Evolutionary conservation across 2,888 invertebrate species (phyloP).

Genomic region (Zhuqinia jingwanae): DNA sequence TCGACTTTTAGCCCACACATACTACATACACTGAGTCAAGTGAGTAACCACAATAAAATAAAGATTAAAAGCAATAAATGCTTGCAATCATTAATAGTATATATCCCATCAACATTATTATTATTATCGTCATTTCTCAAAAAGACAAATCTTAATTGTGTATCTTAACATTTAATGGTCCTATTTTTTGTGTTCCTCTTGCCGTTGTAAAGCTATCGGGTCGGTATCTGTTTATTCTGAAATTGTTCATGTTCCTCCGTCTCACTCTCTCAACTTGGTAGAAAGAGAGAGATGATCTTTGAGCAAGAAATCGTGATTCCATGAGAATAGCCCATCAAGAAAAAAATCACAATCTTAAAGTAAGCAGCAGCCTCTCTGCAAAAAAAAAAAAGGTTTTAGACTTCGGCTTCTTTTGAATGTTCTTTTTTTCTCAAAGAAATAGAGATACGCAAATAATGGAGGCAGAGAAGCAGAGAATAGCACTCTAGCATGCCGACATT

Average conservation of each 20-base stretch:
- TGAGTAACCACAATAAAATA: neutral
- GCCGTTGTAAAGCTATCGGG: too few species aligned
- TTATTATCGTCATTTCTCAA: slow-evolving; percentile 2
- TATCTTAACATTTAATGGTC: neutral
- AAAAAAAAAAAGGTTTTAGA: slow-evolving; percentile 5
- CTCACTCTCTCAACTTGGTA: neutral
- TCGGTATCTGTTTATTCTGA: neutral
- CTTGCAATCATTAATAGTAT: slow-evolving; percentile 8
- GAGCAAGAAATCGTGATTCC: slow-evolving; percentile 66
- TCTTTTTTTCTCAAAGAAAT: slow-evolving; percentile 27
- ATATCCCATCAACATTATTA: neutral
- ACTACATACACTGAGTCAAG: neutral
- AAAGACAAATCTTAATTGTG: slow-evolving; percentile 54
- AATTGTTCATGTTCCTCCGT: too few species aligned
- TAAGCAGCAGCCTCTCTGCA: slow-evolving; percentile 1
- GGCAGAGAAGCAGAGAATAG: too few species aligned
- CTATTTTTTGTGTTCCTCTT: too few species aligned
- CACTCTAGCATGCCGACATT: slow-evolving; percentile 38
- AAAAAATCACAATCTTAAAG: slow-evolving; percentile 12
- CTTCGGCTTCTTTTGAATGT: slow-evolving; percentile 65
- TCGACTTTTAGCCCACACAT: too few species aligned
- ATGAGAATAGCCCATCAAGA: neutral
- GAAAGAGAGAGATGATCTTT: neutral
- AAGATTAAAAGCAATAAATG: slow-evolving; percentile 44
- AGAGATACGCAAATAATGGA: slow-evolving; percentile 59